Percentiles rank a stretch among this genome's conserved stretches.
Conservation (phyloP, 2,888 invertebrate genomes). For the Chorisops tibialis region DNA sequence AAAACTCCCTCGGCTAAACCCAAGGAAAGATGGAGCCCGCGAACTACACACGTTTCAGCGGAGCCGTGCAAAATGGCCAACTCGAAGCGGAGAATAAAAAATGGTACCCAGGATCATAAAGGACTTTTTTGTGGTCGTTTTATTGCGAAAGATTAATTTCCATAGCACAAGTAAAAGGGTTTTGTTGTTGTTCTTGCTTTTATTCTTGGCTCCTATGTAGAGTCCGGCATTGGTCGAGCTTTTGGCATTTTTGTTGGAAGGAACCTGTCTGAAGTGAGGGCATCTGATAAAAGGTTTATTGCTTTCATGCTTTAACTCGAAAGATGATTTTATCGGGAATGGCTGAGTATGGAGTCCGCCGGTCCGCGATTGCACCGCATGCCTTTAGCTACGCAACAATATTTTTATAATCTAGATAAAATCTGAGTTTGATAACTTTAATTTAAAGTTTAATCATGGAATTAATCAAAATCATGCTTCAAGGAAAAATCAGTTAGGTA, state of each 20-base stretch:
- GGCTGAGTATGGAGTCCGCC: background rate
- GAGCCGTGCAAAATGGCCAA: too few species aligned
- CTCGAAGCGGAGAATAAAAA: too few species aligned
- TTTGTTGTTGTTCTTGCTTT: background rate
- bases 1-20: too few species aligned
- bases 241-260: background rate
- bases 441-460: too few species aligned
- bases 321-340: constrained; percentile 3
- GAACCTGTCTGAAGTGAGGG: constrained; percentile 2
- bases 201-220: background rate
- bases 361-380: too few species aligned
- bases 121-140: constrained; percentile 4
- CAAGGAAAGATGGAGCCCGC: too few species aligned
- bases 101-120: background rate
- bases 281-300: constrained; percentile 5
- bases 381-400: too few species aligned
- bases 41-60: too few species aligned
- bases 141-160: constrained; percentile 10
- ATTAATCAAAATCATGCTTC: too few species aligned
- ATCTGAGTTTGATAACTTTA: too few species aligned
- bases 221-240: background rate
- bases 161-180: constrained; percentile 2
- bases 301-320: constrained; percentile 1
- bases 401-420: too few species aligned
- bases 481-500: too few species aligned